Evolutionary conservation across 2,113 vertebrate genomes (phyloP).

Genomic region (Sterrhoptilus dennistouni): DNA sequence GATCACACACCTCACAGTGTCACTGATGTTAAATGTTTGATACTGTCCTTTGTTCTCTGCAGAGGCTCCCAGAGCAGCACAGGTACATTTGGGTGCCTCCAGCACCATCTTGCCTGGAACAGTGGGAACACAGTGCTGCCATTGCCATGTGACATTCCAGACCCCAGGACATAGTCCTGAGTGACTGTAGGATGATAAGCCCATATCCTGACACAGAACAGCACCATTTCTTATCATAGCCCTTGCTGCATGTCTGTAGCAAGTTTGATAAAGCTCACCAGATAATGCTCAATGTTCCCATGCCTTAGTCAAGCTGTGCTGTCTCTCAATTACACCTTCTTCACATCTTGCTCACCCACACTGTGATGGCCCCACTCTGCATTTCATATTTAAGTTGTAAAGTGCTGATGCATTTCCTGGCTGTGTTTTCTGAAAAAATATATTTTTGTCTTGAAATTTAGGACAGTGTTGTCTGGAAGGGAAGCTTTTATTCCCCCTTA

Average conservation of each 20-base stretch:
- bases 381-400: neutral
- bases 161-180: neutral
- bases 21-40: neutral
- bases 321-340: neutral
- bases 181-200: neutral
- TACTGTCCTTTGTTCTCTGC: neutral
- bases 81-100: no score
- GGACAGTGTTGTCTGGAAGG: neutral
- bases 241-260: neutral
- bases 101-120: neutral
- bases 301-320: neutral
- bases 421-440: neutral
- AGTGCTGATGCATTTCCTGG: neutral
- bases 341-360: neutral
- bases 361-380: neutral
- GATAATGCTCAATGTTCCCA: neutral
- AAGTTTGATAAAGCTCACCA: neutral
- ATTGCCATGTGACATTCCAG: neutral
- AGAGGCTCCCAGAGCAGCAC: neutral
- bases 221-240: neutral
- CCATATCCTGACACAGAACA: neutral
- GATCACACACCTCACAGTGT: accelerated
- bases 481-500: neutral
- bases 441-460: neutral
- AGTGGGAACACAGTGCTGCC: neutral